Base-by-base conservation (phyloP, 2,797 vertebrate genomes). In the Agapornis canus region DNA sequence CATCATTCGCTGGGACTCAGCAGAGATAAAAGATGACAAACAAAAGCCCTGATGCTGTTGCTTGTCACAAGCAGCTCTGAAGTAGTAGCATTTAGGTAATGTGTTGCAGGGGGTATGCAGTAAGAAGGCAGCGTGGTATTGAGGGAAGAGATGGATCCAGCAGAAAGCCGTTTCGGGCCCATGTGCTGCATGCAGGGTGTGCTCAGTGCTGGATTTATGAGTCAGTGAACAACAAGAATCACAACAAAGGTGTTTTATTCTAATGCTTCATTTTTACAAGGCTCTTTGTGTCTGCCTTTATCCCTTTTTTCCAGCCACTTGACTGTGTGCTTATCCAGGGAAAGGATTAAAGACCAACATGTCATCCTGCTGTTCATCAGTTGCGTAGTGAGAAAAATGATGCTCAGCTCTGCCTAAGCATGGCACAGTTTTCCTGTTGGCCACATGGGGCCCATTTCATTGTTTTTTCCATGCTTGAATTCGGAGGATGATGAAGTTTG, bases 11-110 rank as follows among this genome's bases (percentile, higher is more conserved):
- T 16, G 71, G 57, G 89, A 29, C 85, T 76, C 32, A 8, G 70
- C 80, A 37, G 56, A 95, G 85, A 68, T 92, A 79, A 92, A 92
- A 79, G 92, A 39, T 94, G 96, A 82, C 83, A 51, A 39, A 32
- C 27, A n/a, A 89, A 51, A 51, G 66, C 78, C 69, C 59, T 88
- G 87, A 63, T 47, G 21, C 91, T 94, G 87, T 56, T 76, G 85
- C 65, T 77, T 81, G 80, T 92, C 91, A 66, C 82, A 86, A 71
- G 59, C 82, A 79, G 91, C 86, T 94, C 92, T 69, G 82, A 29
- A 71, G 77, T 25, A 65, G 92, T 9, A 56, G 52, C 29, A 29
- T 56, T 86, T 26, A 32, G 70, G 52, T 91, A 81, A 89, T 93
- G 61, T 75, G 69, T 54, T 92, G 52, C 39, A 17, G 59, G 72